Base-by-base conservation (phyloP, 1,140 invertebrate genomes). In the Temnothorax curvispinosus region DNA sequence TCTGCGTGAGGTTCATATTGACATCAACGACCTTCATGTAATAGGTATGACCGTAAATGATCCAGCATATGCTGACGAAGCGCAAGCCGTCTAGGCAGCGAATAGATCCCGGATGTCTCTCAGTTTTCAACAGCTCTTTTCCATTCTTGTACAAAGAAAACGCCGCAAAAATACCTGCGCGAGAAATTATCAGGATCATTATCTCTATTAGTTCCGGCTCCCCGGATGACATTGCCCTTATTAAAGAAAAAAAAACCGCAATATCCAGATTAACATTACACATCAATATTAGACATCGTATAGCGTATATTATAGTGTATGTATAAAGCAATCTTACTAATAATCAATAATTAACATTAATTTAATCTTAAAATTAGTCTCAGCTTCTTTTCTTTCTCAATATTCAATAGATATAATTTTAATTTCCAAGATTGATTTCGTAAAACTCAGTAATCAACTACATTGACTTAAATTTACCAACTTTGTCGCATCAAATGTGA, bases 1-100 rank as follows among this genome's bases (percentile, higher is more conserved):
- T 78, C 3, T 84, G 44, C 27, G 35, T 89, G 0, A 93, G 86
- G 35, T 94, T 86, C 71, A 94, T 89, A 65, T 93, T 92, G 4
- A 91, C 86, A 9, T 91, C 89, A 7, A 92, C 69, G 4, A 82
- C 85, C 67, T 92, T 89, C 3, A 77, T 65, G 64, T 93, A 94
- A 74, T 92, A 75, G 2, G 92, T 93, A 81, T 96, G 96, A 4
- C 95, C 96, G 32, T 95, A 92, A 18, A 96, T 93, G 11, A 96
- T 95, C 96, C 96, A 96, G 6, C 95, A 92, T 47, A 96, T 96
- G 64, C 96, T 96, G 3, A 96, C 69, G 65, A 95, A 95, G 69
- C 96, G 93, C 1, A 96, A 89, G 13, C 96, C 96, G 85, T 96
- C 95, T 0, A 96, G 85, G 86, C 95, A 96, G 0, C 82, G 86